phyloP scores from a whole-genome alignment of 2,113 vertebrate species.

The Glaucidium brasilianum region DNA sequence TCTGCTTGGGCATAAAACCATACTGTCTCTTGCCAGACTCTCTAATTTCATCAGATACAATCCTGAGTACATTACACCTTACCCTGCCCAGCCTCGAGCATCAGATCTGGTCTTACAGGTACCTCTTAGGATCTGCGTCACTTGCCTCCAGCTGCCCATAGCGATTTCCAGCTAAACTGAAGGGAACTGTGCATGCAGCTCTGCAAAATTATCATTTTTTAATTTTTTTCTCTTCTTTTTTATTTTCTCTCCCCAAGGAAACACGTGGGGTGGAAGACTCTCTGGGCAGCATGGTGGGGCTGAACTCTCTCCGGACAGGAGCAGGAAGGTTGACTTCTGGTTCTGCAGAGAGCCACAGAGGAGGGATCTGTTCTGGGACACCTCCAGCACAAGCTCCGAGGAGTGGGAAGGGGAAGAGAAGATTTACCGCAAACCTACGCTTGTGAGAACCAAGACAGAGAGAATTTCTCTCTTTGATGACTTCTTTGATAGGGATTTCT shows the following conservation, averaged over 20 bases:
- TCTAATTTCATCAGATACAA: background rate
- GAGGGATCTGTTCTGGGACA: constrained; percentile 74
- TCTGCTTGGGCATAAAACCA: background rate
- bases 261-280: background rate
- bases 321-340: constrained; percentile 62
- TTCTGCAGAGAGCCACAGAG: constrained; percentile 59
- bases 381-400: constrained; percentile 71
- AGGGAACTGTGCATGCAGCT: background rate
- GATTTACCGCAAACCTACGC: background rate
- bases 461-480: constrained; percentile 71
- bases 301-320: background rate
- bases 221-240: no score
- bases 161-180: background rate
- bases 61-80: background rate
- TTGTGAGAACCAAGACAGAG: constrained; percentile 79
- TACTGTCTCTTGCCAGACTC: background rate
- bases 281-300: background rate
- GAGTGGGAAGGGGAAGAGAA: constrained; percentile 18
- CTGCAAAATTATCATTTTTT: background rate
- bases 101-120: rapidly evolving
- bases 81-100: background rate
- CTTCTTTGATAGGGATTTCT: constrained; percentile 71
- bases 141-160: background rate
- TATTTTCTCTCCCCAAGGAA: constrained; percentile 43
- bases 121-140: background rate